phyloP scores from a whole-genome alignment of 2,113 vertebrate genomes.

The Actinemys pallida region DNA sequence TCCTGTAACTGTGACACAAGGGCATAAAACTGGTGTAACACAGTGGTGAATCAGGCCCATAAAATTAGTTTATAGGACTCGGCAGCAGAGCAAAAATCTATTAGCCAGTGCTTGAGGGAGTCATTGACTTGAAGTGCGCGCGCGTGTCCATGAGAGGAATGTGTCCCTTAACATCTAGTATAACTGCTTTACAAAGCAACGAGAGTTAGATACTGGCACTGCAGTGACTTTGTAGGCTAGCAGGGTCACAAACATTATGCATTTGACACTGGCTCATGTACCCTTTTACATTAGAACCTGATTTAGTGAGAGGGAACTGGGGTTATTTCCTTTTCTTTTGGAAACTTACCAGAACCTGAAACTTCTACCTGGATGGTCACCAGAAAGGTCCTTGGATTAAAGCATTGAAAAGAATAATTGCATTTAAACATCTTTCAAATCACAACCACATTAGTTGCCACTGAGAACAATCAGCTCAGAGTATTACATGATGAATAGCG shows the following conservation, averaged over 20 bases:
- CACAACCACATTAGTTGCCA: background rate
- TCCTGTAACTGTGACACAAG: background rate
- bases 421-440: background rate
- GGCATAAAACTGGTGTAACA: background rate
- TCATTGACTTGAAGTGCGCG: background rate
- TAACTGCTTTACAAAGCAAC: background rate
- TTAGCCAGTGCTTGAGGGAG: background rate
- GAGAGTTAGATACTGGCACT: background rate
- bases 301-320: background rate
- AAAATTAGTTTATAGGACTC: background rate
- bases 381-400: background rate
- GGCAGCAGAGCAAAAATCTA: background rate
- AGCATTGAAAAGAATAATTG: background rate
- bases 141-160: background rate
- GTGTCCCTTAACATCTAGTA: background rate
- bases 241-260: background rate
- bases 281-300: background rate
- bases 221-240: background rate
- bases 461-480: background rate
- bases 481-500: rapidly evolving
- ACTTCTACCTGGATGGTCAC: background rate
- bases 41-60: background rate
- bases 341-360: background rate
- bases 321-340: background rate
- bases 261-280: background rate